These are phyloP conservation scores for Caenorhabditis angaria DNA, from an alignment of 2,888 invertebrate species.

Conservation along the genomic window DNA sequence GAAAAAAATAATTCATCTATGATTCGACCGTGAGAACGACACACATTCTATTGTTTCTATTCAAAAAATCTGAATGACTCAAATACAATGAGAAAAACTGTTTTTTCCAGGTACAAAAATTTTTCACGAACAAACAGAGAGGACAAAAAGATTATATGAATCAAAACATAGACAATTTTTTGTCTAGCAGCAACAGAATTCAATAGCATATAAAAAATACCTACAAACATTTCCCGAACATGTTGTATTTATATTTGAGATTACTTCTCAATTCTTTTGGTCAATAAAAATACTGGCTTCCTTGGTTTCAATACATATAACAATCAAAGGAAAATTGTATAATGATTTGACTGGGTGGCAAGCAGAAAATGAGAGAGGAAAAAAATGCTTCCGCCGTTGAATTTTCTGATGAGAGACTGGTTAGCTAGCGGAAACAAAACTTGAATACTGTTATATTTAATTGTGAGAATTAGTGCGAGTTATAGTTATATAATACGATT, in stretches of 20 bases:
- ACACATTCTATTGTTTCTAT: no score
- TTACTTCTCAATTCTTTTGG: not conserved
- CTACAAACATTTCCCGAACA: not conserved
- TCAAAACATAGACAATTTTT: not conserved
- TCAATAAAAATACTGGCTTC: not conserved
- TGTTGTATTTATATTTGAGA: not conserved
- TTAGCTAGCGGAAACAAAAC: not conserved
- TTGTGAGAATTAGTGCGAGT: not conserved
- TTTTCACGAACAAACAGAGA: no score
- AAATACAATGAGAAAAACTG: no score
- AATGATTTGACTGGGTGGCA: not conserved
- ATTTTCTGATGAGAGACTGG: not conserved
- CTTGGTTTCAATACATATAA: not conserved
- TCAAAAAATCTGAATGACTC: no score
- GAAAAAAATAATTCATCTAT: no score
- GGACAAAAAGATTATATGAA: not conserved
- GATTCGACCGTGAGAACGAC: no score
- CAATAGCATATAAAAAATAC: not conserved
- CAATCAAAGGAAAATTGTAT: not conserved
- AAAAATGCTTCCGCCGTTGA: not conserved
- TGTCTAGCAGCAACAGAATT: no score
- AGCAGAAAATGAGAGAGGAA: not conserved
- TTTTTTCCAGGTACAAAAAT: no score
- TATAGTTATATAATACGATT: not conserved
- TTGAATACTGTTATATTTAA: not conserved